Percentiles rank a stretch among this genome's conserved stretches.
Evolutionary conservation across 2,113 vertebrate species (phyloP).

Genomic region (Austrofundulus limnaeus): DNA sequence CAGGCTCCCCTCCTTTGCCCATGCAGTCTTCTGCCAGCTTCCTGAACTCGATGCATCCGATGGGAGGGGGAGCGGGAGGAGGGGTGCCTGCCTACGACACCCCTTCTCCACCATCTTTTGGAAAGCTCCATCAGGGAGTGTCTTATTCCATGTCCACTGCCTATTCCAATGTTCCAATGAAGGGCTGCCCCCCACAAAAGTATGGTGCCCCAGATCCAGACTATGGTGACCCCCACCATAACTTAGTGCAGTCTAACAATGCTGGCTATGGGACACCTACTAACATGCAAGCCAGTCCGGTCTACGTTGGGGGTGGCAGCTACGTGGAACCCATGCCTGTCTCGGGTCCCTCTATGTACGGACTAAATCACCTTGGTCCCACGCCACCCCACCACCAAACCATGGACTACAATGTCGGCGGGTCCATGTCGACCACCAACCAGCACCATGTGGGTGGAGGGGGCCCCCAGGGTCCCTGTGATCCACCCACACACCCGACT

Average conservation of each 20-base stretch:
- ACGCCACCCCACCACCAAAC: slow-evolving; percentile 85
- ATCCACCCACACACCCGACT: slow-evolving; percentile 87
- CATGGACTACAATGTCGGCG: slow-evolving; percentile 93
- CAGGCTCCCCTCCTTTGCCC: slow-evolving; percentile 91
- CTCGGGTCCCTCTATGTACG: slow-evolving; percentile 91
- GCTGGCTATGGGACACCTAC: slow-evolving; percentile 83
- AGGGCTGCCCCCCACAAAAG: slow-evolving; percentile 91
- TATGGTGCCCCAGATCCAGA: slow-evolving; percentile 87
- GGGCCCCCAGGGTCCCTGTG: slow-evolving; percentile 82
- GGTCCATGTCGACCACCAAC: slow-evolving; percentile 85
- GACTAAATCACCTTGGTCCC: slow-evolving; percentile 90
- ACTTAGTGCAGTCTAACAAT: slow-evolving; percentile 86
- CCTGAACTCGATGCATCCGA: slow-evolving; percentile 91
- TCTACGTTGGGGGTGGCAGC: slow-evolving; percentile 89
- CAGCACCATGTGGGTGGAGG: slow-evolving; percentile 82
- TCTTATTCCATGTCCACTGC: slow-evolving; percentile 89
- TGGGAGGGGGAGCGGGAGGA: slow-evolving; percentile 81
- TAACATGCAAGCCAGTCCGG: slow-evolving; percentile 91
- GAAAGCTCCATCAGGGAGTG: slow-evolving; percentile 91
- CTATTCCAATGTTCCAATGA: slow-evolving; percentile 90
- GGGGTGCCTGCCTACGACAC: slow-evolving; percentile 86
- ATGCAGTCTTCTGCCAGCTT: slow-evolving; percentile 93
- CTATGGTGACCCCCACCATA: slow-evolving; percentile 85
- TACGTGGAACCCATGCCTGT: slow-evolving; percentile 92
- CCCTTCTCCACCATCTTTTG: slow-evolving; percentile 91